phyloP scores from a whole-genome alignment of 2,113 vertebrate species.

The Gnathonemus longibarbis region DNA sequence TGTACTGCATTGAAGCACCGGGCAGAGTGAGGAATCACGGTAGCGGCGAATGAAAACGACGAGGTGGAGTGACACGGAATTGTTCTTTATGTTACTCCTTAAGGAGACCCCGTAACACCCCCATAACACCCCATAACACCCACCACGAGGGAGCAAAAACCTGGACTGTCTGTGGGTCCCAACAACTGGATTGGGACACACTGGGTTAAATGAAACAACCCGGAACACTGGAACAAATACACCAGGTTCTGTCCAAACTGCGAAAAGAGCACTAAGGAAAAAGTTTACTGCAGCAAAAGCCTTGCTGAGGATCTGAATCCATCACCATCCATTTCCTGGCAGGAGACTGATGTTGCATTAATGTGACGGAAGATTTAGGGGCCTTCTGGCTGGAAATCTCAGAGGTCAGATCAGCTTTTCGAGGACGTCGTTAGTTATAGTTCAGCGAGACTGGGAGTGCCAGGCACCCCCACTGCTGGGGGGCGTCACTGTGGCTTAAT shows the following conservation, averaged over 20 bases:
- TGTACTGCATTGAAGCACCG: not conserved
- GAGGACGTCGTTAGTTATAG: not conserved
- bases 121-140: too few relatives aligned
- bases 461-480: not conserved
- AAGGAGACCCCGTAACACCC: too few relatives aligned
- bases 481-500: not conserved
- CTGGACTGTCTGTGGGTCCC: not conserved
- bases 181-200: not conserved
- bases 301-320: not conserved
- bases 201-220: not conserved
- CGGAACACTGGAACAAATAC: not conserved
- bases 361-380: not conserved
- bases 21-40: too few relatives aligned
- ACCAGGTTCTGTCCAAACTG: not conserved
- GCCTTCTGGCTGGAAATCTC: not conserved
- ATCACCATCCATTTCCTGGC: not conserved
- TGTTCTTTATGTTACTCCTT: too few relatives aligned
- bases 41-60: too few relatives aligned
- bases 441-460: not conserved
- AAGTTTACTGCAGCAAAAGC: not conserved
- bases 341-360: not conserved
- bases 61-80: too few relatives aligned
- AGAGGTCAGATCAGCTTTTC: not conserved
- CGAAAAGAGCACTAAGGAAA: not conserved
- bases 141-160: not conserved